A percentile compares a stretch with the other conserved stretches of the same genome.
Evolutionary conservation across 2,888 invertebrate genomes (phyloP).

Genomic region (Notodromas monacha): DNA sequence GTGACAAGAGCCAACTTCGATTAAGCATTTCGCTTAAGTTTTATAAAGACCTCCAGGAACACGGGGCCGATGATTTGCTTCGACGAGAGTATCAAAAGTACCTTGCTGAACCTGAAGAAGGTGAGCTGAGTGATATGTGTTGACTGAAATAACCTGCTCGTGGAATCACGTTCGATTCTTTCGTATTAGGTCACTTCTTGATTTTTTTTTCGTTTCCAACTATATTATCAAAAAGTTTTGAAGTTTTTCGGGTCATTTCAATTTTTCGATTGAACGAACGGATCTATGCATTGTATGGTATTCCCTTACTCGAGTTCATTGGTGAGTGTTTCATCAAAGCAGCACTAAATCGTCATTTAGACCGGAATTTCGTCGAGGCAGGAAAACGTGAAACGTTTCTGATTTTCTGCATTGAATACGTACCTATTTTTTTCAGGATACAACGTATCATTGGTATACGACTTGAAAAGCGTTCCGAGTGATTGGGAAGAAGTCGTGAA

Average conservation of each 20-base stretch:
- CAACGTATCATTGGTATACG: conserved; percentile 69
- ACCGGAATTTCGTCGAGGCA: too few relatives aligned
- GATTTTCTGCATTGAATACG: not conserved
- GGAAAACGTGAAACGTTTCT: too few relatives aligned
- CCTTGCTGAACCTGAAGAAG: conserved; percentile 51
- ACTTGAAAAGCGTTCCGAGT: conserved; percentile 62
- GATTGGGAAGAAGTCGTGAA: conserved; percentile 64
- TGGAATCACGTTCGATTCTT: too few relatives aligned
- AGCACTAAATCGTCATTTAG: too few relatives aligned
- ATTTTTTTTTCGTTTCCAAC: too few relatives aligned
- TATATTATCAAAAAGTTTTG: too few relatives aligned
- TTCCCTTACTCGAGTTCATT: too few relatives aligned
- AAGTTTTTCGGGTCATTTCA: too few relatives aligned
- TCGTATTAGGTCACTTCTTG: too few relatives aligned
- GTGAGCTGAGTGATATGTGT: too few relatives aligned
- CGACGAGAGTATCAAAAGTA: conserved; percentile 64
- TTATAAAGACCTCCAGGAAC: conserved; percentile 86
- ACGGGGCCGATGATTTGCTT: conserved; percentile 85
- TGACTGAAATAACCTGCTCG: too few relatives aligned
- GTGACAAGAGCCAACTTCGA: conserved; percentile 85
- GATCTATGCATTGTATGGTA: not conserved
- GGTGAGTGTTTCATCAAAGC: too few relatives aligned
- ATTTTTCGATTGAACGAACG: not conserved
- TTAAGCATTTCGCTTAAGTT: conserved; percentile 96
- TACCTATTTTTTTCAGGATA: conserved; percentile 30